Base-by-base conservation (phyloP, 2,113 vertebrate species). In the Xenopus tropicalis region DNA sequence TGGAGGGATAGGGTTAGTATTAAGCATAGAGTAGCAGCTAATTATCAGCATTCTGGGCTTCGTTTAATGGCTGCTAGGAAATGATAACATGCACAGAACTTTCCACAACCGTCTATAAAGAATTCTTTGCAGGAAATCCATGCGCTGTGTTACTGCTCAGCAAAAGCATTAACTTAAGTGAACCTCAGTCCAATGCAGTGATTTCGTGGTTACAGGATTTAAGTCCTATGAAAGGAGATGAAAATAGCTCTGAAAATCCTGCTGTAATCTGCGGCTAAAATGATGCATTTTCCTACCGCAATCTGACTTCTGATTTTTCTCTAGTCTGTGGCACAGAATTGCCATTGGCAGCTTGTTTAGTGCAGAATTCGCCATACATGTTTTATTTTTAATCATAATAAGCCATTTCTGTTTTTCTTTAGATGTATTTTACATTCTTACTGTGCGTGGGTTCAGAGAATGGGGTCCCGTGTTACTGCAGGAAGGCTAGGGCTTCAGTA, bases 351-450 rank as follows among this genome's bases (percentile, higher is more conserved):
- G 87, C 82, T 88, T 84, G 82, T 88, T 89, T 87, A 85, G 85
- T 86, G 86, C 88, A 88, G 89, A 91, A 87, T 90, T 91, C 87
- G 88, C 86, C 86, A 90, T 92, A 92, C 87, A 91, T 61, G 54
- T 42, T 52, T 65, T 64, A 54, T 23, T 64, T 61, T n/a, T 19
- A 21, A 52, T 71, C 42, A 71, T 51, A 52, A 25, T 19, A 61
- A n/a, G 13, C 61, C 21, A 52, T 42, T 46, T 19, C 23, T 19
- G 42, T 29, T 66, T 22, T 22, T 44, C 29, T 37, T 37, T 37
- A 37, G 29, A 37, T 37, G 10, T 37, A 37, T 37, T 37, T 37
- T 9, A 6, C 2, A 37, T 37, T 37, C 29, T 37, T 37, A 9
- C 10, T 37, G 2, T 37, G 10, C 2, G 6, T 37, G 29, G 29